Evolutionary conservation across 2,113 vertebrate genomes (phyloP), one percentile per base, ranked within the genome.

Genomic region (Saguinus imperator): DNA sequence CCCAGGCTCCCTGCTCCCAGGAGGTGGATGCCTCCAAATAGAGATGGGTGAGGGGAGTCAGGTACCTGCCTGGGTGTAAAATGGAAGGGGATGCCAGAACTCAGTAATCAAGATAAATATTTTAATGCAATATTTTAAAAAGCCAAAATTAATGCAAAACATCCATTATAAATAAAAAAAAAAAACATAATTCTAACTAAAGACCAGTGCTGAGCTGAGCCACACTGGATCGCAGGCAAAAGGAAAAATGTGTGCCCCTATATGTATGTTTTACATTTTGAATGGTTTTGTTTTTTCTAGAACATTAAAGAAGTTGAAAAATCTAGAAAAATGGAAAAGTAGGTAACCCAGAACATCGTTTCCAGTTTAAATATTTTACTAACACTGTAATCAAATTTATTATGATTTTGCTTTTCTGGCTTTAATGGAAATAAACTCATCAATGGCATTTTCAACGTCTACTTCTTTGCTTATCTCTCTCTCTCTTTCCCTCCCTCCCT

Each of bases 1-100:
- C 8, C 20, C 1, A 0, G 1, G 11, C 32, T 82, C 35, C 40
- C 17, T 32, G 70, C 11, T 58, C 8, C 58, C 12, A 23, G 93
- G 4, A 1, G 37, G 29, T 3, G 2, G 75, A 48, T 0, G 7
- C 29, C 10, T 43, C 20, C 8, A 64, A 32, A 43, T 8, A 8
- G 32, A 68, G 20, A 37, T 0, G 0, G 37, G 29, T 16, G 37
- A n/a, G n/a, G 29, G 5, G 14, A 20, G 57, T 29, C 32, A 76
- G 83, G 40, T 61, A 29, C 20, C 55, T n/a, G 72, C n/a, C 7
- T 70, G 16, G 55, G 20, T 45, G 29, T 40, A 29, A 52, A 66
- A 43, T 66, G 50, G 12, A 93, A 77, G 81, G n/a, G 45, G 45
- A n/a, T 1, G 3, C 58, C 72, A 40, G 29, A 37, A n/a, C 16